Percentiles rank a stretch among this genome's conserved stretches.
These are phyloP conservation scores for Sinocyclocheilus grahami DNA, from an alignment of 2,113 vertebrate species.

Conservation along the genomic window DNA sequence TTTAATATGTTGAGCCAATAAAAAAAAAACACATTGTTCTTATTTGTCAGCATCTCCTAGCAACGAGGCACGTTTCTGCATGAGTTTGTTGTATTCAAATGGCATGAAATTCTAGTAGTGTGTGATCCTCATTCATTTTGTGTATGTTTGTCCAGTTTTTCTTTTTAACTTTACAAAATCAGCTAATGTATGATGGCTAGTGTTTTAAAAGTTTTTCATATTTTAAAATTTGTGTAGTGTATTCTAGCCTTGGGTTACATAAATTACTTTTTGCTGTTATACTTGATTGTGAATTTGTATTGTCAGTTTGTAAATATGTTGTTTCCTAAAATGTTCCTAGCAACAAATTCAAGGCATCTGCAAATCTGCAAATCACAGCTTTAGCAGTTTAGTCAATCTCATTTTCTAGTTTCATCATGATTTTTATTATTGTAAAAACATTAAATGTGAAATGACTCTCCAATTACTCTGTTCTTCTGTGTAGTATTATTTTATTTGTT, in stretches of 20 bases:
- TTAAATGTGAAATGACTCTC: background rate
- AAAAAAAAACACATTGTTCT: background rate
- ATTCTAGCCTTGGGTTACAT: background rate
- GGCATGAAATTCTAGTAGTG: background rate
- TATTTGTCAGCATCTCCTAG: background rate
- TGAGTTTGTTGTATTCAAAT: background rate
- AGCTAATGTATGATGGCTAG: too few species aligned
- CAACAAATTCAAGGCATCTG: background rate
- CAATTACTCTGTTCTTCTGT: background rate
- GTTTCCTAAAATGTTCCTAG: background rate
- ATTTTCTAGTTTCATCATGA: background rate
- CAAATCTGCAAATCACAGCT: background rate
- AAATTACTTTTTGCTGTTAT: background rate
- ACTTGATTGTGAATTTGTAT: background rate
- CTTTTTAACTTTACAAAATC: too few species aligned
- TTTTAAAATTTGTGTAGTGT: background rate
- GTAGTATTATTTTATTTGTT: background rate
- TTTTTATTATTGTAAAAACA: background rate
- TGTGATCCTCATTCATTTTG: background rate
- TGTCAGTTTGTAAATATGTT: background rate
- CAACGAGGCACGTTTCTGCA: background rate
- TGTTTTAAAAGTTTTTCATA: background rate
- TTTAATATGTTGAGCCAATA: background rate
- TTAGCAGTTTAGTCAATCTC: background rate
- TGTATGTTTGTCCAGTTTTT: background rate